Evolutionary conservation across 2,113 vertebrate genomes (phyloP).

Genomic region (Lasiurus borealis): DNA sequence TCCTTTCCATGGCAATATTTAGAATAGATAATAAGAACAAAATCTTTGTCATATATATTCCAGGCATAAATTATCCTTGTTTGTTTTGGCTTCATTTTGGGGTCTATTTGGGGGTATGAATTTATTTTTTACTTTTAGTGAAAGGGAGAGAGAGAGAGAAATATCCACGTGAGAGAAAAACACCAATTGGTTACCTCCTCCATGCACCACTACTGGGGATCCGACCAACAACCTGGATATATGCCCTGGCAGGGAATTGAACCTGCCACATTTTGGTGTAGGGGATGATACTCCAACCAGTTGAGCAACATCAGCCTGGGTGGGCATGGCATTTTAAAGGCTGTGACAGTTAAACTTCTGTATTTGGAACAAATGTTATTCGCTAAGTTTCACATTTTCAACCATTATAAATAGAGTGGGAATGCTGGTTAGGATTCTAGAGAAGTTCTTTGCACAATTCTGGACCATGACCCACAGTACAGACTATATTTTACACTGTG

Average conservation of each 20-base stretch:
- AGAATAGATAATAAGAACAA: neutral
- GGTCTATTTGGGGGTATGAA: neutral
- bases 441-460: neutral
- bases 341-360: neutral
- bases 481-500: slow-evolving; percentile 4
- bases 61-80: neutral
- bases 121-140: no score
- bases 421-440: neutral
- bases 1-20: slow-evolving; percentile 15
- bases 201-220: neutral
- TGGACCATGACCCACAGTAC: neutral
- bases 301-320: neutral
- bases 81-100: neutral
- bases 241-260: neutral
- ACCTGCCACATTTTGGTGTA: neutral
- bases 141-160: neutral
- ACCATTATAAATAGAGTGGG: neutral
- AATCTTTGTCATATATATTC: neutral
- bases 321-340: neutral
- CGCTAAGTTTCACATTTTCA: neutral
- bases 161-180: no score
- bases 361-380: neutral
- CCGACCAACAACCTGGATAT: neutral
- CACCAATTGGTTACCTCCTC: neutral
- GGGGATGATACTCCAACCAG: neutral